Conservation (phyloP, 92 coral and sea anemone genomes). For the Palythoa grandis region DNA sequence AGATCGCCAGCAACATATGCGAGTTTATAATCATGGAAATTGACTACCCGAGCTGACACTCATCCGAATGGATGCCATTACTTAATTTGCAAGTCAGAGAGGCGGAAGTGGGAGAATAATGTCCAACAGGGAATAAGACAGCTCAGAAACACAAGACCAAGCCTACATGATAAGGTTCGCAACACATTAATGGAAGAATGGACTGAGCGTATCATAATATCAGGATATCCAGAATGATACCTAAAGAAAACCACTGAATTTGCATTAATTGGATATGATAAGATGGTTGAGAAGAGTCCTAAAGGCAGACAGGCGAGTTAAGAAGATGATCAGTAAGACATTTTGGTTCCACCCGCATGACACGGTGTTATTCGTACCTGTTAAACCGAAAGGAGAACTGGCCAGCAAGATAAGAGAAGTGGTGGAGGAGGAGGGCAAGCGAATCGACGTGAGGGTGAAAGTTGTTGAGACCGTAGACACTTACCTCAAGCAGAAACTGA, state of each 20-base stretch:
- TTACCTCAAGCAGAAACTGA: neutral
- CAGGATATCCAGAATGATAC: neutral
- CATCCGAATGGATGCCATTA: too few relatives aligned
- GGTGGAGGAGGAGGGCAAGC: neutral
- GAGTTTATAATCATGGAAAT: too few relatives aligned
- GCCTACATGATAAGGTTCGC: constrained; percentile 1
- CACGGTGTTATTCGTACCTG: too few relatives aligned
- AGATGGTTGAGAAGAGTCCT: too few relatives aligned
- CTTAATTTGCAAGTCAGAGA: too few relatives aligned
- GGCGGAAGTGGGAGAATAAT: neutral
- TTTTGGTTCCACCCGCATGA: too few relatives aligned
- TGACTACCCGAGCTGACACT: too few relatives aligned
- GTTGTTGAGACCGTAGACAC: neutral
- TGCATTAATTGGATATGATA: neutral
- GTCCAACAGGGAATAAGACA: neutral
- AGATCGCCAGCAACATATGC: too few relatives aligned
- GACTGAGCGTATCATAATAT: neutral
- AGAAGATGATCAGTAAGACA: too few relatives aligned
- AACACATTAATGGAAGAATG: neutral
- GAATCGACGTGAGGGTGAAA: neutral
- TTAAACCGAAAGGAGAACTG: too few relatives aligned
- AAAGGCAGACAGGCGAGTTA: too few relatives aligned
- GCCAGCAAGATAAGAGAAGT: too few relatives aligned
- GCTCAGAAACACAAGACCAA: neutral
- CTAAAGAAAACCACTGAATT: neutral